phyloP scores from a whole-genome alignment of 2,113 vertebrate species.

The Leptobrachium leishanense region DNA sequence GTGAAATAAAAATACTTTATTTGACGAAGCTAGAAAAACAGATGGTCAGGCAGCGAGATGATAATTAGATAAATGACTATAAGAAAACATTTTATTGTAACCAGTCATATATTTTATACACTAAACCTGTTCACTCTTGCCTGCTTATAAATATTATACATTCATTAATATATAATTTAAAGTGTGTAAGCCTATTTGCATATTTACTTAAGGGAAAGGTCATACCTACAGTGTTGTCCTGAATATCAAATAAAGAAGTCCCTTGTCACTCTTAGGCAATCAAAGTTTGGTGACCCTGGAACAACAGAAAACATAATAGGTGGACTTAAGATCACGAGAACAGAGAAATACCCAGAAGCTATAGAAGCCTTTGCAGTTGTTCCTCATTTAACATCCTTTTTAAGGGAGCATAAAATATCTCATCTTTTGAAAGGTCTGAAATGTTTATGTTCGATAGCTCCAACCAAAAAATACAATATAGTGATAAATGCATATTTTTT shows the following conservation, averaged over 20 bases:
- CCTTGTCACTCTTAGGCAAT: constrained; percentile 72
- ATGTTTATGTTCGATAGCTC: constrained; percentile 44
- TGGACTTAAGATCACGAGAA: constrained; percentile 82
- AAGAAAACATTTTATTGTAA: no score
- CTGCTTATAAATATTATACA: background rate
- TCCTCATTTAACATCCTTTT: constrained; percentile 79
- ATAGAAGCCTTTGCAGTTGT: constrained; percentile 74
- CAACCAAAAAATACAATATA: no score
- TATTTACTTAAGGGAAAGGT: constrained; percentile 57
- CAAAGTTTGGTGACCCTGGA: constrained; percentile 81
- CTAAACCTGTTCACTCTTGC: no score
- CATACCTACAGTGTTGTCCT: constrained; percentile 60
- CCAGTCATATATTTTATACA: no score
- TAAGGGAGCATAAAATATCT: constrained; percentile 72
- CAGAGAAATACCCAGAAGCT: constrained; percentile 79
- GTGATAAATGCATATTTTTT: no score
- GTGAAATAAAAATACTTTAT: no score
- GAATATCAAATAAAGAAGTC: constrained; percentile 70
- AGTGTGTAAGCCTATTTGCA: constrained; percentile 47
- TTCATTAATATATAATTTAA: constrained; percentile 37
- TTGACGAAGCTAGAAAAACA: no score
- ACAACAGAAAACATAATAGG: constrained; percentile 76
- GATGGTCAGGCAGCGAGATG: no score
- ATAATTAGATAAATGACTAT: no score
- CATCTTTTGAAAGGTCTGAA: constrained; percentile 67